Conservation (phyloP, 2,113 vertebrate species). For the Phycodurus eques region DNA sequence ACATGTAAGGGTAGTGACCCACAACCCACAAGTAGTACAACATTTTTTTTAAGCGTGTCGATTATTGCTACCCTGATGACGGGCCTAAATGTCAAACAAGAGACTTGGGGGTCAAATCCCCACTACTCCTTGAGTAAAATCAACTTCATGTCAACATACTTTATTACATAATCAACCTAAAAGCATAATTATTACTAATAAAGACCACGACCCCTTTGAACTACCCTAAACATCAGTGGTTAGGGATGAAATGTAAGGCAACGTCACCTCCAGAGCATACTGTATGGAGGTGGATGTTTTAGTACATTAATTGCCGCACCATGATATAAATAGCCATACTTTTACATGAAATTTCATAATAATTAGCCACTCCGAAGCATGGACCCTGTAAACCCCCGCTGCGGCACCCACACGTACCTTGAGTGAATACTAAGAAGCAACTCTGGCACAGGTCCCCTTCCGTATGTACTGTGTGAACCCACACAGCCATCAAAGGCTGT, state of each 20-base stretch:
- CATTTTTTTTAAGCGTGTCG: too few species aligned
- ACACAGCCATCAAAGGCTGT: constrained; percentile 67
- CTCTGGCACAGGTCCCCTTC: constrained; percentile 67
- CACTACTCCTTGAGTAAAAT: constrained; percentile 41
- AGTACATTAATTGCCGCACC: constrained; percentile 52
- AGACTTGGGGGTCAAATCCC: constrained; percentile 58
- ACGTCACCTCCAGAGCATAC: constrained; percentile 32
- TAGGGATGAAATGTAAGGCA: constrained; percentile 18
- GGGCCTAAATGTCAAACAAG: constrained; percentile 62
- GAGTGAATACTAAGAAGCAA: constrained; percentile 74
- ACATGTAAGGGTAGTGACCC: too few species aligned
- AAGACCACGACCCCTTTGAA: constrained; percentile 13
- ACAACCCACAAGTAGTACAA: background rate
- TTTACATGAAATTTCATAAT: constrained; percentile 70
- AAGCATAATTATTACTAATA: background rate
- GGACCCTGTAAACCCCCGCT: constrained; percentile 73
- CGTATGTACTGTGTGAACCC: constrained; percentile 69
- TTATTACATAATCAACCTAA: constrained; percentile 19
- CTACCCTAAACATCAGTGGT: constrained; percentile 17
- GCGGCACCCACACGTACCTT: constrained; percentile 71
- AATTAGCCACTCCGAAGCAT: constrained; percentile 70
- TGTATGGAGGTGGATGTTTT: constrained; percentile 37
- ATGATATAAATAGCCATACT: constrained; percentile 68
- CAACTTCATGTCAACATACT: background rate
- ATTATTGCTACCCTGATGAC: constrained; percentile 23